Conservation (phyloP, 2,113 vertebrate genomes). For the Pachycephala philippinensis region DNA sequence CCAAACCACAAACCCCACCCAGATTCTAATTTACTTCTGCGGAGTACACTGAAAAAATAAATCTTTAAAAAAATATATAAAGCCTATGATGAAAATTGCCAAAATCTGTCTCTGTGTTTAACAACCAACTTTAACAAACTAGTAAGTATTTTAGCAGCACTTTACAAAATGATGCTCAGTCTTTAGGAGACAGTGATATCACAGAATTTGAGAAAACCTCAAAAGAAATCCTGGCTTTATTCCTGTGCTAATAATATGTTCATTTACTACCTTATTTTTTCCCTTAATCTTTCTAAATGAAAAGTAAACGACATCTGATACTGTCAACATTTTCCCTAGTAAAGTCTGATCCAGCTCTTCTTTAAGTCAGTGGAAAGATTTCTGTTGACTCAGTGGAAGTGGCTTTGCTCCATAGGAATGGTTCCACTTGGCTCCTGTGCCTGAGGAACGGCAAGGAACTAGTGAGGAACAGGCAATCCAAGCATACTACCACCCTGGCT, state of each 20-base stretch:
- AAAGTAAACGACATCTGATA: slow-evolving; percentile 41
- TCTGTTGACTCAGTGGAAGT: slow-evolving; percentile 59
- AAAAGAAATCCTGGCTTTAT: slow-evolving; percentile 27
- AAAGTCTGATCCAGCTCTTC: slow-evolving; percentile 38
- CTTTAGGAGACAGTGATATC: slow-evolving; percentile 45
- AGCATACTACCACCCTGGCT: not conserved
- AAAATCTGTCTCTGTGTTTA: not conserved
- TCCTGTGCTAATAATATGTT: slow-evolving; percentile 50
- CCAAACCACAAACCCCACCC: not conserved
- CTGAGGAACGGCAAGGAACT: not conserved
- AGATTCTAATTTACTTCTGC: not conserved
- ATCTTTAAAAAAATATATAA: not conserved
- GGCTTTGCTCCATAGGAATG: slow-evolving; percentile 38
- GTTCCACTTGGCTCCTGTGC: not conserved
- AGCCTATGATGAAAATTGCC: not conserved
- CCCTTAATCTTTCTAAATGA: slow-evolving; percentile 55
- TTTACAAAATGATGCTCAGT: not conserved
- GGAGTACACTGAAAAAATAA: not conserved
- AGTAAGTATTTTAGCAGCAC: not conserved
- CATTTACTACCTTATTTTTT: slow-evolving; percentile 30
- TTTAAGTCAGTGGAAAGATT: slow-evolving; percentile 62
- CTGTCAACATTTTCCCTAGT: slow-evolving; percentile 62
- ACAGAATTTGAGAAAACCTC: slow-evolving; percentile 22
- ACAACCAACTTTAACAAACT: not conserved
- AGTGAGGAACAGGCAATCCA: not conserved